Base-by-base conservation (phyloP, 2,888 invertebrate species). In the Drosophila testacea region DNA sequence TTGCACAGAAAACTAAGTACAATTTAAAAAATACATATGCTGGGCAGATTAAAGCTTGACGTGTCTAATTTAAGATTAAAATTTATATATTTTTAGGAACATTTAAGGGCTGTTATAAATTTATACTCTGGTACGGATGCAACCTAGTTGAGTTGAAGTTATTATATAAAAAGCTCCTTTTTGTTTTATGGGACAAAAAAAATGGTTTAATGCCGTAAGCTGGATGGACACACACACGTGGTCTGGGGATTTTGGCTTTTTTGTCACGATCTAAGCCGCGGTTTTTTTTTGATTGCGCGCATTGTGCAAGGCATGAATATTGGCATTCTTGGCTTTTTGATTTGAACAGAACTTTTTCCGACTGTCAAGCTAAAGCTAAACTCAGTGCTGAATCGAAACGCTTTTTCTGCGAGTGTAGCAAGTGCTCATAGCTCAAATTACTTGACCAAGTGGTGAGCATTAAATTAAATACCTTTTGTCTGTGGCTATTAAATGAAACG, bases 391-490 rank as follows among this genome's bases (percentile, higher is more conserved):
- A 54, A 22, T 4, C 6, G 13, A 13, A 36, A 52, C 28, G 10
- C 28, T 1, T 65, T 77, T 62, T 71, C 42, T 69, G 52, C 50
- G 28, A 56, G 73, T 71, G 50, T 50, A 46, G 27, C 50, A 32
- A 69, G 56, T 52, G 66, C 48, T 57, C 67, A 75, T 81, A 71
- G 81, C 66, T 86, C 72, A 82, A 83, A 86, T 86, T 86, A 82
- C 82, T 81, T 78, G 79, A 11, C 56, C 78, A 77, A 77, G 78
- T 84, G 84, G 72, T 56, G 63, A 60, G 69, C 84, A 87, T 83
- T 87, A 87, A 87, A 87, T 87, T 82, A 82, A 84, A 87, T 84
- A 87, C 77, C 69, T 88, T 79, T 82, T 80, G 88, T 85, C 83
- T 85, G 77, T 68, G 69, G 64, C 73, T 73, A 85, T 82, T 85